Evolutionary conservation across 2,113 vertebrate genomes (phyloP).

Genomic region (Pogona vitticeps): DNA sequence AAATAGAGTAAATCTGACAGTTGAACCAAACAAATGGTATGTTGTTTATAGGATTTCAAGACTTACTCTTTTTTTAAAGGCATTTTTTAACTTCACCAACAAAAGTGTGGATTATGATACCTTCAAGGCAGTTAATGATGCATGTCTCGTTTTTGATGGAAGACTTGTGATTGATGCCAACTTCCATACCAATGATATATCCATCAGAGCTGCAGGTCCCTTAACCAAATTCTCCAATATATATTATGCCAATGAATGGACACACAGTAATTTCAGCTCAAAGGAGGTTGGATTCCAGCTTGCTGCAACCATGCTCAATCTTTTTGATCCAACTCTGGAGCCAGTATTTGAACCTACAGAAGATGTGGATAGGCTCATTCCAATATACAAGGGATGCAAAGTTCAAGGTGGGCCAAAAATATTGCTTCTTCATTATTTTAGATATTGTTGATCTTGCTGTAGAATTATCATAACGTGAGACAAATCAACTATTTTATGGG

Average conservation of each 20-base stretch:
- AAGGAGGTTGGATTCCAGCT: conserved; percentile 88
- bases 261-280: conserved; percentile 85
- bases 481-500: neutral
- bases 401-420: conserved; percentile 81
- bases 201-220: conserved; percentile 87
- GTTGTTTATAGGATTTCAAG: neutral
- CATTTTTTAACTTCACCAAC: conserved; percentile 85
- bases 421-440: neutral
- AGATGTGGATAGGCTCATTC: conserved; percentile 76
- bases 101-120: conserved; percentile 83
- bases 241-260: conserved; percentile 82
- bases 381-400: conserved; percentile 82
- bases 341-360: conserved; percentile 38
- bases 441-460: neutral
- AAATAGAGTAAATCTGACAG: neutral
- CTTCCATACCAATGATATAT: conserved; percentile 84
- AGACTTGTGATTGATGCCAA: conserved; percentile 83
- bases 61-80: conserved; percentile 69
- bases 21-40: neutral
- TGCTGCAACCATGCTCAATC: conserved; percentile 79
- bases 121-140: conserved; percentile 82
- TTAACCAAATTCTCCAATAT: conserved; percentile 88
- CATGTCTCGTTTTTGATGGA: conserved; percentile 87
- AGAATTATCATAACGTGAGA: neutral
- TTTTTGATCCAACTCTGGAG: conserved; percentile 82